These are phyloP conservation scores for Hirudinaria manillensis DNA, from an alignment of 2,888 invertebrate species.

Conservation along the genomic window DNA sequence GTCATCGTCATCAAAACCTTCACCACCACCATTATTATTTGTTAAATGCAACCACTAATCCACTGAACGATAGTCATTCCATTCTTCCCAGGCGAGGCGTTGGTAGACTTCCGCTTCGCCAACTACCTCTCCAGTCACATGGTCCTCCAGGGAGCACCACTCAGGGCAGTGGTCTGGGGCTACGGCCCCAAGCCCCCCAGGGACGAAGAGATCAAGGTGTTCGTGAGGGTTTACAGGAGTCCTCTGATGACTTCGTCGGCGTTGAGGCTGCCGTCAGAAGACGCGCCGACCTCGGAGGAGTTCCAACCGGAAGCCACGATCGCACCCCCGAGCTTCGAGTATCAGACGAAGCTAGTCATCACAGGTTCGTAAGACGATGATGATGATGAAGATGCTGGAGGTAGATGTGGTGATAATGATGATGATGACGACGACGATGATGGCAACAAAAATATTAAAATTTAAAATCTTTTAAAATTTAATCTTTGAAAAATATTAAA, in stretches of 20 bases:
- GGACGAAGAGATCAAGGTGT: constrained; percentile 25
- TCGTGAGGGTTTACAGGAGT: constrained; percentile 20
- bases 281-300: background rate
- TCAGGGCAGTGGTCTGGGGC: constrained; percentile 39
- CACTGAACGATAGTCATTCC: too few species aligned
- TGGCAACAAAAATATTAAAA: too few species aligned
- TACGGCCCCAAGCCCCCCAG: constrained; percentile 34
- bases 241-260: background rate
- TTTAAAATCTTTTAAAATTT: too few species aligned
- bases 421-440: constrained; percentile 33
- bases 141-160: constrained; percentile 40
- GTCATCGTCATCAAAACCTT: too few species aligned
- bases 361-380: constrained; percentile 29
- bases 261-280: background rate
- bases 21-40: too few species aligned
- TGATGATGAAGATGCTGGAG: constrained; percentile 34
- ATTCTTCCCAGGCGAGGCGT: constrained; percentile 28
- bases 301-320: background rate
- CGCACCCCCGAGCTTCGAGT: background rate
- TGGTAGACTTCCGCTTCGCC: constrained; percentile 38
- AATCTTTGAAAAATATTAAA: too few species aligned
- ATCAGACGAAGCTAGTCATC: background rate
- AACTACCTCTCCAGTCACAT: constrained; percentile 39
- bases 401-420: constrained; percentile 34
- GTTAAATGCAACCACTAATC: too few species aligned